Evolutionary conservation across 2,888 invertebrate species (phyloP).

Genomic region (Clanis bilineata): DNA sequence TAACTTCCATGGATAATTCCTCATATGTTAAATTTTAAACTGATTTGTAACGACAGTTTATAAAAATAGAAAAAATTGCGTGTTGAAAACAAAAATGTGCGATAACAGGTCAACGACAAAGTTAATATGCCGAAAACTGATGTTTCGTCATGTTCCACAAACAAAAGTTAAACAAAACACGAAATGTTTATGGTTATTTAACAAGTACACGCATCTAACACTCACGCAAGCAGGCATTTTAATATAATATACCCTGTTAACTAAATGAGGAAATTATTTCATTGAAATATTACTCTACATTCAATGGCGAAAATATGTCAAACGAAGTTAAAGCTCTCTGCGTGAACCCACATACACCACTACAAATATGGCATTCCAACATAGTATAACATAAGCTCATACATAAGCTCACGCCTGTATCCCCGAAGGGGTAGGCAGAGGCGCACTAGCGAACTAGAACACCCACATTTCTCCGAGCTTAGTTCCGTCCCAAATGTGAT

Average conservation of each 20-base stretch:
- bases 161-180: constrained; percentile 1
- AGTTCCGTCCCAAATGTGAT: too few species aligned
- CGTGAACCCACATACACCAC: not conserved
- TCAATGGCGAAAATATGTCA: not conserved
- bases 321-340: not conserved
- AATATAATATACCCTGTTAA: constrained; percentile 2
- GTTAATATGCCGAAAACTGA: constrained; percentile 8
- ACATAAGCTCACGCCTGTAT: too few species aligned
- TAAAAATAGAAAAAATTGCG: not conserved
- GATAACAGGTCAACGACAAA: constrained; percentile 9
- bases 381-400: too few species aligned
- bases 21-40: not conserved
- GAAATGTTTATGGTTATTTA: constrained; percentile 10
- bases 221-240: constrained; percentile 9
- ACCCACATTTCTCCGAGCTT: too few species aligned
- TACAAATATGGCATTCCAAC: too few species aligned
- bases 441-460: too few species aligned
- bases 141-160: constrained; percentile 9
- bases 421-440: too few species aligned
- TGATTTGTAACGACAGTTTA: not conserved
- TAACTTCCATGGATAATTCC: too few species aligned
- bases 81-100: constrained; percentile 11
- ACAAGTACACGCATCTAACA: constrained; percentile 11
- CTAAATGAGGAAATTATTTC: not conserved
- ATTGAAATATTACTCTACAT: not conserved